phyloP scores from a whole-genome alignment of 2,113 vertebrate genomes.

The Sebastes fasciatus region DNA sequence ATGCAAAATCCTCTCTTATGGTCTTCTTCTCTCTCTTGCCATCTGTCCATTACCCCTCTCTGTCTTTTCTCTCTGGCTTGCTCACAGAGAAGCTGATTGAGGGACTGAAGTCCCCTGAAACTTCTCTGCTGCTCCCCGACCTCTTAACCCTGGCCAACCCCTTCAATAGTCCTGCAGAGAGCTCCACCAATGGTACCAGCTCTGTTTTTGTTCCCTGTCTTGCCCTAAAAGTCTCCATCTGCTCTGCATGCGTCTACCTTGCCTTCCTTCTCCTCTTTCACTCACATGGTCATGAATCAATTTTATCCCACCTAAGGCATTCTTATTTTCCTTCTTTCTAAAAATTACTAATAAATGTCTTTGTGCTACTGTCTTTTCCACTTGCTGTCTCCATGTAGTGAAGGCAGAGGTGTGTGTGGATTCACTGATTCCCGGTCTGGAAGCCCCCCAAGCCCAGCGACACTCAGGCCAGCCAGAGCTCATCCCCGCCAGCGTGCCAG shows the following conservation, averaged over 20 bases:
- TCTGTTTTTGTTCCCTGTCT: conserved; percentile 34
- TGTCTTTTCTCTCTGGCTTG: conserved; percentile 41
- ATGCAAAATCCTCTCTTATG: conserved; percentile 19
- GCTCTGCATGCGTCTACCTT: conserved; percentile 16
- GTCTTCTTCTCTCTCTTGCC: conserved; percentile 23
- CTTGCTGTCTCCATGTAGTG: conserved; percentile 60
- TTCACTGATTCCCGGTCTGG: conserved; percentile 94
- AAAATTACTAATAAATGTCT: conserved; percentile 14
- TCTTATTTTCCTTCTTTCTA: not conserved
- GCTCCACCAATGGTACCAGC: conserved; percentile 71
- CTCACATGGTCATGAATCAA: conserved; percentile 75
- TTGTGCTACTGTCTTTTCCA: conserved; percentile 27
- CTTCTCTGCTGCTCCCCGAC: conserved; percentile 91
- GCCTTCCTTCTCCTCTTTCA: conserved; percentile 48
- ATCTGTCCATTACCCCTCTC: conserved; percentile 19
- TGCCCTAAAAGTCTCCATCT: conserved; percentile 11
- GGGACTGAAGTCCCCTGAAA: conserved; percentile 93
- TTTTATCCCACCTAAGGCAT: not conserved
- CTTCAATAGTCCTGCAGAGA: conserved; percentile 88
- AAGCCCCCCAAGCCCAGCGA: conserved; percentile 87
- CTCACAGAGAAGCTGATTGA: conserved; percentile 94
- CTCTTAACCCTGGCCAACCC: conserved; percentile 90
- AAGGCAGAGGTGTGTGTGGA: conserved; percentile 87
- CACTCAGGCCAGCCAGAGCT: conserved; percentile 88
- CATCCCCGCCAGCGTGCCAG: conserved; percentile 87